phyloP scores from a whole-genome alignment of 2,797 vertebrate species.

The Typhlichthys subterraneus region DNA sequence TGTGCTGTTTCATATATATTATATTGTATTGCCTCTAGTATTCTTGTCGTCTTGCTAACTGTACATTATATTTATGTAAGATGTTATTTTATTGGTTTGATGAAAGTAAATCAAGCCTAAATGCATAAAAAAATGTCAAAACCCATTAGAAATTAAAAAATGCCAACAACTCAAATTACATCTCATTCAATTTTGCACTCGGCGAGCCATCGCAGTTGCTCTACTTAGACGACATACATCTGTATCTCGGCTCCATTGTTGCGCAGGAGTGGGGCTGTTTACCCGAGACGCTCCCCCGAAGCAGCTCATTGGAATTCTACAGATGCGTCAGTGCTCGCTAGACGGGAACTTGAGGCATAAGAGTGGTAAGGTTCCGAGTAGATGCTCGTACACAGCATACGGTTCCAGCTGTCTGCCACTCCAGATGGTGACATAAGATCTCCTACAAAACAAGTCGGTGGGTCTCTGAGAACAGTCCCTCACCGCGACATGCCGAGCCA shows the following conservation, averaged over 20 bases:
- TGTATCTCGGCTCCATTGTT: background rate
- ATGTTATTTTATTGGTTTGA: too few species aligned
- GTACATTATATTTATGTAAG: too few species aligned
- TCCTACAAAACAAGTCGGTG: background rate
- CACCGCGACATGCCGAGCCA: background rate
- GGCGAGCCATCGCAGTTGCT: background rate
- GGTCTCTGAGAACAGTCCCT: background rate
- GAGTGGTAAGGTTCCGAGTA: conserved; percentile 3
- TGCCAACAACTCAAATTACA: too few species aligned
- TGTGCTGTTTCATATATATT: too few species aligned
- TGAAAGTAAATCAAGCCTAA: too few species aligned
- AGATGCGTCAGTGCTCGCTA: background rate
- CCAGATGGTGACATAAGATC: conserved; percentile 38
- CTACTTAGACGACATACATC: background rate
- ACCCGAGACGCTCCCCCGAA: too few species aligned
- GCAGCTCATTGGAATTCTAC: background rate
- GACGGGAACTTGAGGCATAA: background rate
- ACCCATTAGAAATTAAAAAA: too few species aligned
- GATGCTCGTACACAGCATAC: conserved; percentile 32
- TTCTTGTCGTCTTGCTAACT: too few species aligned
- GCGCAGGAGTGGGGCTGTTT: too few species aligned
- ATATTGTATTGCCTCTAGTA: too few species aligned
- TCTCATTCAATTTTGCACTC: too few species aligned
- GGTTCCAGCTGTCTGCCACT: conserved; percentile 22
- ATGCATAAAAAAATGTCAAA: too few species aligned